A percentile compares a stretch with the other conserved stretches of the same genome.
These are phyloP conservation scores for Basileuterus tristriatus DNA, from an alignment of 2,797 vertebrate genomes.

Conservation along the genomic window DNA sequence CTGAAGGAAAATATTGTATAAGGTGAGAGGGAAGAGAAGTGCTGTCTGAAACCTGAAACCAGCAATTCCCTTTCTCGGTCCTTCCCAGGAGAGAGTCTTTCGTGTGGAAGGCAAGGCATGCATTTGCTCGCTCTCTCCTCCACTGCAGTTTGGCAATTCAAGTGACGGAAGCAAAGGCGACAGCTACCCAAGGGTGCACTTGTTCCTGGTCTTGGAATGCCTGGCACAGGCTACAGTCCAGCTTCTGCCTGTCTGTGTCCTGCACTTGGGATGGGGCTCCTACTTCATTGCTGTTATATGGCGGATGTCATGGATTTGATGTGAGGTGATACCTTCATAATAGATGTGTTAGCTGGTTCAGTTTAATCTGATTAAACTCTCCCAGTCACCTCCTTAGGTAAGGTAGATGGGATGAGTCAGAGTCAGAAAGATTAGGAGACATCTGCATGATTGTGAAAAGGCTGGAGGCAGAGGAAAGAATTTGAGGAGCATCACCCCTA, in stretches of 20 bases:
- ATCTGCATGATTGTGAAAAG: not conserved
- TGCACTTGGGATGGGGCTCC: not conserved
- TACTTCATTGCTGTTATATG: not conserved
- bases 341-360: not conserved
- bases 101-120: not conserved
- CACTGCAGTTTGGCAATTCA: not conserved
- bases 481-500: not conserved
- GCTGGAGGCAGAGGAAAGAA: not conserved
- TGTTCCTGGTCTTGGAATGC: not conserved
- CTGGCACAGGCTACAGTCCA: not conserved
- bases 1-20: not conserved
- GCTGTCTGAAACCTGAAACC: not conserved
- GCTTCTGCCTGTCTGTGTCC: not conserved
- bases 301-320: not conserved
- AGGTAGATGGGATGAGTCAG: not conserved
- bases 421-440: not conserved
- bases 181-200: not conserved
- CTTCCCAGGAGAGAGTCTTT: not conserved
- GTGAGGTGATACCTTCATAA: not conserved
- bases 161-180: not conserved
- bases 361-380: constrained; percentile 26
- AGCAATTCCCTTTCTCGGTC: not conserved
- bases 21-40: not conserved
- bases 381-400: not conserved
- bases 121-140: not conserved